These are phyloP conservation scores for Sinotaia quadrata DNA, from an alignment of 2,888 invertebrate species.

Conservation along the genomic window DNA sequence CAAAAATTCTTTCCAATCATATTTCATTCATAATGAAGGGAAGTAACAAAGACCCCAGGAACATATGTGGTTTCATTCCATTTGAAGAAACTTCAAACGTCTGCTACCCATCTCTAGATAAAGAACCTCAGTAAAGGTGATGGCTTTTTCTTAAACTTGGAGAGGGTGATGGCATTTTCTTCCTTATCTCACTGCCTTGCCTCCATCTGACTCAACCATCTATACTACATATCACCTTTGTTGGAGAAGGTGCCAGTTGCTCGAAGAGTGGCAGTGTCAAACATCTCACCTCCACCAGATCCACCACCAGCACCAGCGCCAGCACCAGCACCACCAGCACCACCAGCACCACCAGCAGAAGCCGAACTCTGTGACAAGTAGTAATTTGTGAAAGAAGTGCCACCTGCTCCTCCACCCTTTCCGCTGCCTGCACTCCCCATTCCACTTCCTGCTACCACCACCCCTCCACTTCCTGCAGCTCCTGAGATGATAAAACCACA, in stretches of 20 bases:
- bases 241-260: conserved; percentile 62
- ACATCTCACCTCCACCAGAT: conserved; percentile 42
- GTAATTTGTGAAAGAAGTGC: conserved; percentile 27
- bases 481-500: no score
- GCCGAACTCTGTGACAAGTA: conserved; percentile 21
- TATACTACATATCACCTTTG: conserved; percentile 33
- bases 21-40: no score
- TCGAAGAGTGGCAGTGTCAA: conserved; percentile 57
- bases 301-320: conserved; percentile 42
- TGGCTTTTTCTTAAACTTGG: no score
- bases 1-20: no score
- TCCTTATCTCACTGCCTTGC: conserved; percentile 27
- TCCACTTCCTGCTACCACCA: conserved; percentile 30
- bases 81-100: no score
- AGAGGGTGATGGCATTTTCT: no score
- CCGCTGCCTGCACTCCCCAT: conserved; percentile 29
- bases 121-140: no score
- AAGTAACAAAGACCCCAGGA: no score
- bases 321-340: conserved; percentile 25
- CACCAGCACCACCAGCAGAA: conserved; percentile 9
- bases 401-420: conserved; percentile 32
- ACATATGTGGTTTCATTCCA: no score
- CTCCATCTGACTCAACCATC: background rate
- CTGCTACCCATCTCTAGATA: no score
- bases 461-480: conserved; percentile 45